These are phyloP conservation scores for Pandemis heparana DNA, from an alignment of 2,888 invertebrate species.

Conservation along the genomic window DNA sequence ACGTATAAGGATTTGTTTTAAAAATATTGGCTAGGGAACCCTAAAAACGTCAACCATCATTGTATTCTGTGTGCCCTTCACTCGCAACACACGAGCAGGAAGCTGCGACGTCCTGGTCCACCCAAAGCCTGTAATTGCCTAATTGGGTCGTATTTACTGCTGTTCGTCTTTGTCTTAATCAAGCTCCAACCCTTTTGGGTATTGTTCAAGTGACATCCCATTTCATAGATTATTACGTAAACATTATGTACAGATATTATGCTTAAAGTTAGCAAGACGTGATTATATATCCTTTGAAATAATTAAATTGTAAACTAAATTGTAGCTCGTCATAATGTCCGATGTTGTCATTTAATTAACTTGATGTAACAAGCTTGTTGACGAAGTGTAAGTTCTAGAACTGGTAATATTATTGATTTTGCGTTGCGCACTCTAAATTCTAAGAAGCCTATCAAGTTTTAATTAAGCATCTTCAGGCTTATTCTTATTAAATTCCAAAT, in stretches of 20 bases:
- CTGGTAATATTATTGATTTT: not conserved
- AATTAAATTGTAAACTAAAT: conserved; percentile 25
- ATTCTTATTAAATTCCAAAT: not conserved
- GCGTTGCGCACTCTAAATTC: not conserved
- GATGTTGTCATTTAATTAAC: conserved; percentile 63
- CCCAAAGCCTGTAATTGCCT: conserved; percentile 55
- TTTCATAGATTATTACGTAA: conserved; percentile 40
- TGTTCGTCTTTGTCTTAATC: conserved; percentile 52
- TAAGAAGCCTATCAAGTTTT: not conserved
- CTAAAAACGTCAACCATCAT: too few species aligned
- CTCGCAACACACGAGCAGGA: not conserved
- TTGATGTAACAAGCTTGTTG: conserved; percentile 6
- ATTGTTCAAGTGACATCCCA: conserved; percentile 46
- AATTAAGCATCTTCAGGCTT: not conserved
- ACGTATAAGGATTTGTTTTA: too few species aligned
- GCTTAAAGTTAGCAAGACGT: conserved; percentile 31
- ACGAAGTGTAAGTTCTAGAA: not conserved
- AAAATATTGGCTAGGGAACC: too few species aligned
- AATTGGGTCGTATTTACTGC: conserved; percentile 55
- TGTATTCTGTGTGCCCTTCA: not conserved
- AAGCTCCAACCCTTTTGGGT: conserved; percentile 45
- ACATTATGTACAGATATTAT: conserved; percentile 35
- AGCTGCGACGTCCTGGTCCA: conserved; percentile 47
- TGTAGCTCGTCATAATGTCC: conserved; percentile 49
- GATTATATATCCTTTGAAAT: conserved; percentile 30